These are phyloP conservation scores for Chaenogobius annularis DNA, from an alignment of 2,113 vertebrate species.

Conservation along the genomic window DNA sequence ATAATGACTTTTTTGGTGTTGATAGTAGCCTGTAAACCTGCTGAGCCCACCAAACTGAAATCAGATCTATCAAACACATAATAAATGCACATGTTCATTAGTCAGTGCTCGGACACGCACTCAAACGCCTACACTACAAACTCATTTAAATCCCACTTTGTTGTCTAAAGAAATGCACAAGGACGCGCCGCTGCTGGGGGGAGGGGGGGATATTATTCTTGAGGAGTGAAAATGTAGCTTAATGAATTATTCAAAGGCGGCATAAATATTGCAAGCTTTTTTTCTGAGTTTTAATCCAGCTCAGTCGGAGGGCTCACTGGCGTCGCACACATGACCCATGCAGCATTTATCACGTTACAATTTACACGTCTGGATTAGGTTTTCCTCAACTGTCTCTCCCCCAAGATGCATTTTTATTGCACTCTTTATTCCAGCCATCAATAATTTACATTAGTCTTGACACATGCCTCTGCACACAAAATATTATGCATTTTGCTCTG, in stretches of 20 bases:
- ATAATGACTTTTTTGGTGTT: not conserved
- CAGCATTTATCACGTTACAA: constrained; percentile 54
- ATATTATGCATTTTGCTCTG: constrained; percentile 18
- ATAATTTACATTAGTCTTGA: constrained; percentile 38
- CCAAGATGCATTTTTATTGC: constrained; percentile 53
- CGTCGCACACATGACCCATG: constrained; percentile 48
- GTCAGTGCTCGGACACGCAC: constrained; percentile 16
- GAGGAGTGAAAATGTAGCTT: constrained; percentile 62
- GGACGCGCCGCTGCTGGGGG: constrained; percentile 51
- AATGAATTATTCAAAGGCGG: constrained; percentile 73
- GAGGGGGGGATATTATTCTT: constrained; percentile 65
- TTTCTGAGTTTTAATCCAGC: constrained; percentile 60
- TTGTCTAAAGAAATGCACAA: constrained; percentile 48
- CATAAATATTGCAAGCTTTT: constrained; percentile 71
- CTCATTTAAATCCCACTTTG: constrained; percentile 43
- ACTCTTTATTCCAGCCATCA: constrained; percentile 43
- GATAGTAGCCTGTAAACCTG: not conserved
- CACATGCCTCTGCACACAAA: constrained; percentile 22
- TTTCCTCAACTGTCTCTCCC: constrained; percentile 32
- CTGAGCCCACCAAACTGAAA: constrained; percentile 3
- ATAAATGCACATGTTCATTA: constrained; percentile 22
- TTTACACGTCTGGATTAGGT: constrained; percentile 55
- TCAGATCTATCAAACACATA: constrained; percentile 31
- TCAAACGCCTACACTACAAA: constrained; percentile 12
- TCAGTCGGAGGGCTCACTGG: constrained; percentile 43